Evolutionary conservation across 2,113 vertebrate genomes (phyloP), one percentile per base, ranked within the genome.

Genomic region (Seriola quinqueradiata): DNA sequence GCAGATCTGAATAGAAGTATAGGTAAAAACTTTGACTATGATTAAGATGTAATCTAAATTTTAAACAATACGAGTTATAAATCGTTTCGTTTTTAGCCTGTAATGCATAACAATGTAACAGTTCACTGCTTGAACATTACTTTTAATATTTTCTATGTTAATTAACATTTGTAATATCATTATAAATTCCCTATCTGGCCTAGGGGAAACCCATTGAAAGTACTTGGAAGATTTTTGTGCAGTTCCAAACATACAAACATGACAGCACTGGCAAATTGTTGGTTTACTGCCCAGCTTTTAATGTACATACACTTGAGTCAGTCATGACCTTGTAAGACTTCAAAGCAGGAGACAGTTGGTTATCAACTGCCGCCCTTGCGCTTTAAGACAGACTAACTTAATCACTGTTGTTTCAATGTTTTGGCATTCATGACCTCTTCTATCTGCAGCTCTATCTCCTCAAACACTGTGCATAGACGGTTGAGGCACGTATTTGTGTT

Each of bases 381-480:
- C 60, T 59, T 19, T 52, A 59, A 58, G 52, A 58, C 61, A 19
- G 57, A 66, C 42, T 3, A 50, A 42, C 40, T 12, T 84, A 79
- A 87, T 85, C 82, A 19, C 42, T 59, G 54, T 54, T 28, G 40
- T 63, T 57, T 76, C 66, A 66, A 32, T 88, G 77, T 78, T 87
- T 83, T 76, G 71, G 57, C 48, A 73, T 75, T 76, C 48, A 63
- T 69, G 42, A 79, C 72, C 28, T 65, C 36, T 40, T 36, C 14
- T 44, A 77, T 84, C 87, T 81, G 4, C 66, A 54, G 86, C 66
- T 78, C 75, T 68, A 88, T 91, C 81, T 69, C 59, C 23, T 16
- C 10, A 60, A 83, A 75, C 25, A 23, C 2, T 21, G 66, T 44
- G 58, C 58, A 69, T 28, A 79, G 60, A 78, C 54, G 63, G 64